These are phyloP conservation scores for Hyperopisus bebe DNA, from an alignment of 2,113 vertebrate species.

Conservation along the genomic window DNA sequence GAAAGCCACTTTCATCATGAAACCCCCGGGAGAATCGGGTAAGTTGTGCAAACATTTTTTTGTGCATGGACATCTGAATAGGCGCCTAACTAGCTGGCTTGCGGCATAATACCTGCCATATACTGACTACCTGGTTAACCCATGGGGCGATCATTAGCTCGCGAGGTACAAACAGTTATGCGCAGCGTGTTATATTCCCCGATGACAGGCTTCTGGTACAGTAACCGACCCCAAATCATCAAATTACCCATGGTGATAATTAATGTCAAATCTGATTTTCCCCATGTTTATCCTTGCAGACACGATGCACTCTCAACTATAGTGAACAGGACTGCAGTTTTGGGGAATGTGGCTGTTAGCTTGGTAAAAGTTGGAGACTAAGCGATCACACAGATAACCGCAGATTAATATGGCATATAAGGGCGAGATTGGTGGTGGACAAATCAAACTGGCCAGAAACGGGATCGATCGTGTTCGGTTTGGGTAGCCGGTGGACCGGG, in stretches of 20 bases:
- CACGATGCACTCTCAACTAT: not conserved
- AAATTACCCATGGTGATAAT: not conserved
- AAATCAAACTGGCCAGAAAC: not conserved
- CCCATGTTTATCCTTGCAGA: not conserved
- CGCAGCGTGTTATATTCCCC: not conserved
- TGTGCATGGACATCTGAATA: not conserved
- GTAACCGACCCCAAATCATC: not conserved
- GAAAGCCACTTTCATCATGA: conserved; percentile 32
- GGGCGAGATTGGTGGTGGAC: not conserved
- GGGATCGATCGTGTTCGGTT: not conserved
- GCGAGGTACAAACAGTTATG: not conserved
- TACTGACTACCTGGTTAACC: not conserved
- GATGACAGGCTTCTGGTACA: not conserved
- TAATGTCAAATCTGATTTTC: not conserved
- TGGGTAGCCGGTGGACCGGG: not conserved
- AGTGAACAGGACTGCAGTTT: not conserved
- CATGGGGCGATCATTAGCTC: not conserved
- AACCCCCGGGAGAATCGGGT: conserved; percentile 41
- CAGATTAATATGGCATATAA: not conserved
- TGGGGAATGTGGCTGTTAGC: not conserved
- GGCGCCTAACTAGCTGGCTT: not conserved
- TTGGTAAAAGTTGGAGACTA: not conserved
- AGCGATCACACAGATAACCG: not conserved
- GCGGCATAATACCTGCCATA: not conserved
- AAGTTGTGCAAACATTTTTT: conserved; percentile 25